These are phyloP conservation scores for Sinosuthora webbiana DNA, from an alignment of 2,113 vertebrate genomes.

Conservation along the genomic window DNA sequence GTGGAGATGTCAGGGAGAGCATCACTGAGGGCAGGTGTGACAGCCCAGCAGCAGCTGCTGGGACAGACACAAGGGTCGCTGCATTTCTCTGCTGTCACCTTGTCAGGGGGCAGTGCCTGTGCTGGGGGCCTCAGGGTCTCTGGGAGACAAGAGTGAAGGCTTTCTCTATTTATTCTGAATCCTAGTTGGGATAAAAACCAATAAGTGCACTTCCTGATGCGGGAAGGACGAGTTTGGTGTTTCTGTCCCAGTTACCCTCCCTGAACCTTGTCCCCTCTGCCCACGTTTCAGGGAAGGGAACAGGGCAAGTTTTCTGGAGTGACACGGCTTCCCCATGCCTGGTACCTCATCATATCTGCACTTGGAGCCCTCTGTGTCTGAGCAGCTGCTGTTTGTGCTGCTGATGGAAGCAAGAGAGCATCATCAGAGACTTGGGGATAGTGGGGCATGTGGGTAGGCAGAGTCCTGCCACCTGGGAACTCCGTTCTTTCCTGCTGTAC, in stretches of 20 bases:
- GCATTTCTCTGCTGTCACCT: neutral
- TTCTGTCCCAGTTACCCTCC: neutral
- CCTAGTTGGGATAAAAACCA: neutral
- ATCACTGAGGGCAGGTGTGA: rapidly evolving
- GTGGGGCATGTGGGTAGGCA: too few species aligned
- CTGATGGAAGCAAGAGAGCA: too few species aligned
- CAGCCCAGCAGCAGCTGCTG: neutral
- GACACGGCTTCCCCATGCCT: neutral
- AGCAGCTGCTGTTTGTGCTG: neutral
- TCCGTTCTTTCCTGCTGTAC: too few species aligned
- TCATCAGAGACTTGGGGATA: too few species aligned
- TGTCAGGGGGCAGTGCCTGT: rapidly evolving
- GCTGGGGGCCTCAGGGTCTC: neutral
- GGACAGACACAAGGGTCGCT: rapidly evolving
- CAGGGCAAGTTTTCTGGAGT: neutral
- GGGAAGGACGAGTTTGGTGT: neutral
- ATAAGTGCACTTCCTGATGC: neutral
- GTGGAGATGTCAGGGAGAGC: rapidly evolving
- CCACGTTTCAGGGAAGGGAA: rapidly evolving
- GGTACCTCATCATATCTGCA: rapidly evolving
- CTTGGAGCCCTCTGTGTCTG: neutral
- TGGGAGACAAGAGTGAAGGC: neutral
- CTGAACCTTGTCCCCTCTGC: neutral
- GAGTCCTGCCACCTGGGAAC: too few species aligned
- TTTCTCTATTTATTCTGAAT: neutral